Base-by-base conservation (phyloP, 2,888 invertebrate species). In the Aplocera efformata region DNA sequence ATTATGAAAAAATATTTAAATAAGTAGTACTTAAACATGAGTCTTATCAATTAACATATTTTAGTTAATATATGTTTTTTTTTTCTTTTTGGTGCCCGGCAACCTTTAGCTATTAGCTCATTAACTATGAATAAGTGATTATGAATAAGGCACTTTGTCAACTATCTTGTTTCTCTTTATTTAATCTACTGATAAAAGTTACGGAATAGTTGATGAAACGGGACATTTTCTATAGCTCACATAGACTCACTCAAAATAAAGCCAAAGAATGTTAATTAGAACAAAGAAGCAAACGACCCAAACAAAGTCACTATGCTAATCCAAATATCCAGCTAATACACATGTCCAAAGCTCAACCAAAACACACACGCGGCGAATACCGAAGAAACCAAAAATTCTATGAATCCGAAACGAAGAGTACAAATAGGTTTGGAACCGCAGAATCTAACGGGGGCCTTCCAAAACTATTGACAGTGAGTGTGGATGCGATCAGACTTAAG, bases 381-480 rank as follows among this genome's bases (percentile, higher is more conserved):
- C 79, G 57, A 79, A 79, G 79, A 85, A 84, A 85, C 84, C 82
- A 67, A 71, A 66, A 77, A 84, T 85, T 77, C 78, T 50, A 73
- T 69, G 75, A 73, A 83, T 82, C 67, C 69, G 58, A 63, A 55
- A 72, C 71, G 73, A 83, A 83, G 77, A 82, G 74, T 72, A 76
- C 74, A 71, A 69, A 73, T 67, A 67, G 70, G 69, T 63, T 61
- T 56, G 63, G 69, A 61, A 83, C 86, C 86, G 77, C 86, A 85
- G 82, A 82, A 84, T 82, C 81, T 79, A 78, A 74, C 79, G 68
- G 71, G 68, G 79, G 75, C 78, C 82, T 80, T 83, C 83, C 74
- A 69, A 83, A 88, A 88, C 88, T 88, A 88, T 88, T 86, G 88
- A 88, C 88, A 86, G 86, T 80, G 81, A 81, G 84, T 85, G 85